These are phyloP conservation scores for Mechanitis messenoides DNA, from an alignment of 2,888 invertebrate genomes.

Conservation along the genomic window DNA sequence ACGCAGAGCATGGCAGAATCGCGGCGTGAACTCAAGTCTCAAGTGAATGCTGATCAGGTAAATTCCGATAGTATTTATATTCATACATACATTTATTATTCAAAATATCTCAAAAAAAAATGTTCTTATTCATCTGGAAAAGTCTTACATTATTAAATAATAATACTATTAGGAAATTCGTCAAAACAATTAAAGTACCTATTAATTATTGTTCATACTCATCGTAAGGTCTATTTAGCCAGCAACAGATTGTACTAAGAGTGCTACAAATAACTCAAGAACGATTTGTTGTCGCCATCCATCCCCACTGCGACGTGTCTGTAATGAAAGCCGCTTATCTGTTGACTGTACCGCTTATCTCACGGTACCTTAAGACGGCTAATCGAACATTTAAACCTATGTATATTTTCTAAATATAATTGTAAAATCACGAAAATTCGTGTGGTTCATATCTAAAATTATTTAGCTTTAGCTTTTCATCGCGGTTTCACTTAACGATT, in stretches of 20 bases:
- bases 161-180: background rate
- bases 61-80: too few relatives aligned
- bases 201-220: slow-evolving; percentile 13
- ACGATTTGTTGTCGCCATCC: slow-evolving; percentile 60
- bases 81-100: background rate
- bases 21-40: too few relatives aligned
- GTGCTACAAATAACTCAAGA: slow-evolving; percentile 57
- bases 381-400: slow-evolving; percentile 29
- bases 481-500: too few relatives aligned
- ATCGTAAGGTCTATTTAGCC: slow-evolving; percentile 4
- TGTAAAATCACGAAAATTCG: background rate
- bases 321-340: slow-evolving; percentile 66
- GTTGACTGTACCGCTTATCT: slow-evolving; percentile 46
- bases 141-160: background rate
- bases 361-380: slow-evolving; percentile 33
- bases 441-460: too few relatives aligned
- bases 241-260: slow-evolving; percentile 17
- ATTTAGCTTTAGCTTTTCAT: too few relatives aligned
- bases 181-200: slow-evolving; percentile 1
- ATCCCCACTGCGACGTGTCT: slow-evolving; percentile 56
- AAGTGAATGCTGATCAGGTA: too few relatives aligned
- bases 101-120: background rate
- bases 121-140: too few relatives aligned
- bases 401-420: background rate
- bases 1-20: too few relatives aligned